Conservation (phyloP, 2,888 invertebrate genomes). For the Leucoptera coffeella region DNA sequence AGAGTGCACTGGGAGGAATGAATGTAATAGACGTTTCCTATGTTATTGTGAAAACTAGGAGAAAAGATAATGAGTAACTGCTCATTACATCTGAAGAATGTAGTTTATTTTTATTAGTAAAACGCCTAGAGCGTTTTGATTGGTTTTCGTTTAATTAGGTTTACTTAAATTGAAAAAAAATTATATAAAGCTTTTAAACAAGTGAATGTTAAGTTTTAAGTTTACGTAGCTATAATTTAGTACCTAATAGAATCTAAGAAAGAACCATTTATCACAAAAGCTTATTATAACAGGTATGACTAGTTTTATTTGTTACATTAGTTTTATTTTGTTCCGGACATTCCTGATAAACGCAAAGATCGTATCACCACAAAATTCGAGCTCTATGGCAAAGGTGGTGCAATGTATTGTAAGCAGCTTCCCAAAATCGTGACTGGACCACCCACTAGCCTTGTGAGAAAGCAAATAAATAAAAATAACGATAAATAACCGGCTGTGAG, state of each 20-base stretch:
- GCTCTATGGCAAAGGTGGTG: slow-evolving; percentile 34
- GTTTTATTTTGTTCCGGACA: background rate
- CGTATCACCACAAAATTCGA: background rate
- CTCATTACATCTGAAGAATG: too few relatives aligned
- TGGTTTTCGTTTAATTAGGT: too few relatives aligned
- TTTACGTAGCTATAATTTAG: too few relatives aligned
- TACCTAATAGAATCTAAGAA: background rate
- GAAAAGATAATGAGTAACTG: too few relatives aligned
- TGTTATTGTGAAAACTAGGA: too few relatives aligned
- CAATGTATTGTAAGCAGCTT: slow-evolving; percentile 46
- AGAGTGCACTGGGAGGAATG: too few relatives aligned
- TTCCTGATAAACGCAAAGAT: background rate
- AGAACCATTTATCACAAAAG: background rate
- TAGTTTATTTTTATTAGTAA: too few relatives aligned
- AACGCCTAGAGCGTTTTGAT: too few relatives aligned
- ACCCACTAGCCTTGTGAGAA: slow-evolving; percentile 43
- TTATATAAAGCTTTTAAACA: too few relatives aligned
- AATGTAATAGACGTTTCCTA: too few relatives aligned
- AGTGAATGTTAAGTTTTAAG: background rate
- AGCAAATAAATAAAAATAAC: slow-evolving; percentile 50
- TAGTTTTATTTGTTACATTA: background rate
- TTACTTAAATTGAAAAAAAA: too few relatives aligned
- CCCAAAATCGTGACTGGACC: slow-evolving; percentile 49
- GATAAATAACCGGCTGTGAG: slow-evolving; percentile 49
- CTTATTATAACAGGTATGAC: background rate